phyloP scores from a whole-genome alignment of 2,888 invertebrate species.

The Epirrita christyi region DNA sequence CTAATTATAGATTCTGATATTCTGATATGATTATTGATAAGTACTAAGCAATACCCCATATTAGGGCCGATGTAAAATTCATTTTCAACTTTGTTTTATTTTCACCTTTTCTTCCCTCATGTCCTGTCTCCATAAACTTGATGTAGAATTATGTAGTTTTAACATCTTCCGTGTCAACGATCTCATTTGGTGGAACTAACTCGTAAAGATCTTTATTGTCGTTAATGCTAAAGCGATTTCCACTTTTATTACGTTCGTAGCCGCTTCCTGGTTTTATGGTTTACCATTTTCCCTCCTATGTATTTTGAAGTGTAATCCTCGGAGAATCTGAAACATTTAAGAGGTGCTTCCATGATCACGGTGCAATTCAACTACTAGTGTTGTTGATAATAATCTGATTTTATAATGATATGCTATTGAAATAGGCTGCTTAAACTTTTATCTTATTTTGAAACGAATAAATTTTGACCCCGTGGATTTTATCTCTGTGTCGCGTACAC shows the following conservation, averaged over 20 bases:
- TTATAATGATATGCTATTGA: neutral
- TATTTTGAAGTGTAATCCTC: slow-evolving; percentile 23
- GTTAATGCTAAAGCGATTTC: slow-evolving; percentile 60
- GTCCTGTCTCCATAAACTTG: slow-evolving; percentile 30
- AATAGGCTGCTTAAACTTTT: neutral
- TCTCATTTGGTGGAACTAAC: slow-evolving; percentile 48
- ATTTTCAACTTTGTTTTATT: too few relatives aligned
- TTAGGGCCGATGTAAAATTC: too few relatives aligned
- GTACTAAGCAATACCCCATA: too few relatives aligned
- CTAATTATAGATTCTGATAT: too few relatives aligned
- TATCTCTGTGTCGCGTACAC: too few relatives aligned
- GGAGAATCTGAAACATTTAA: neutral
- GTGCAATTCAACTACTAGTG: neutral
- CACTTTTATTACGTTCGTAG: slow-evolving; percentile 54
- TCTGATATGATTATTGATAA: too few relatives aligned
- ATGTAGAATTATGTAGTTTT: slow-evolving; percentile 35
- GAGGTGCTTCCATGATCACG: slow-evolving; percentile 1
- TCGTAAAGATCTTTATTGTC: slow-evolving; percentile 70
- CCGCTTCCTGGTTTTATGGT: slow-evolving; percentile 56
- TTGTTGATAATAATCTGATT: neutral
- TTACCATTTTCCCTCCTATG: slow-evolving; percentile 26
- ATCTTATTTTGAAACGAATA: too few relatives aligned
- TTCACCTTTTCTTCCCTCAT: slow-evolving; percentile 9
- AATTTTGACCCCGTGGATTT: neutral
- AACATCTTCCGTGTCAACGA: slow-evolving; percentile 48